A percentile compares a stretch with the other conserved stretches of the same genome.
Evolutionary conservation across 1,140 invertebrate genomes (phyloP).

Genomic region (Drosophila orosa): DNA sequence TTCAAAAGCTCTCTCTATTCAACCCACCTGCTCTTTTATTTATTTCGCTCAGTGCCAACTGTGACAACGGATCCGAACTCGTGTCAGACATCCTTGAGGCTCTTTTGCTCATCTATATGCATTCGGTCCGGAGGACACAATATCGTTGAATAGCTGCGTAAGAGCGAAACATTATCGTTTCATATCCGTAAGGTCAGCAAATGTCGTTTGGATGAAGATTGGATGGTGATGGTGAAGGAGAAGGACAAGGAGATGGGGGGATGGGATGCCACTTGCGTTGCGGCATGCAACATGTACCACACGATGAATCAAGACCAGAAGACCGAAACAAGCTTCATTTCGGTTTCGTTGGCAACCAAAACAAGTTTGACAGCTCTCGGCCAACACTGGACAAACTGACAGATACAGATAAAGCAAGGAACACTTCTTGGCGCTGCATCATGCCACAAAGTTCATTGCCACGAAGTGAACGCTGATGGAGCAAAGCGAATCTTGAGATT

Average conservation of each 20-base stretch:
- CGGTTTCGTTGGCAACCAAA: constrained; percentile 69
- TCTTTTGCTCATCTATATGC: constrained; percentile 71
- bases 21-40: neutral
- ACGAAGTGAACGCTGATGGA: constrained; percentile 9
- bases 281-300: constrained; percentile 71
- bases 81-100: constrained; percentile 36
- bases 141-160: constrained; percentile 46
- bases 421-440: constrained; percentile 42
- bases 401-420: constrained; percentile 52
- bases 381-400: constrained; percentile 42
- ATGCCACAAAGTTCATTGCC: constrained; percentile 66
- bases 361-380: constrained; percentile 73
- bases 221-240: neutral
- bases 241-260: neutral
- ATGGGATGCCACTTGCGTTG: constrained; percentile 62
- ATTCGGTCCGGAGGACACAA: constrained; percentile 54
- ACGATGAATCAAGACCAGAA: constrained; percentile 20
- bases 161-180: constrained; percentile 56
- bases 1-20: no score
- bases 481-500: constrained; percentile 9
- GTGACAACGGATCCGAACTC: constrained; percentile 13
- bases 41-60: constrained; percentile 12
- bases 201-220: constrained; percentile 58
- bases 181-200: constrained; percentile 62
- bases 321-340: constrained; percentile 69